phyloP scores from a whole-genome alignment of 1,140 invertebrate genomes.

The Aphaenogaster rudis region DNA sequence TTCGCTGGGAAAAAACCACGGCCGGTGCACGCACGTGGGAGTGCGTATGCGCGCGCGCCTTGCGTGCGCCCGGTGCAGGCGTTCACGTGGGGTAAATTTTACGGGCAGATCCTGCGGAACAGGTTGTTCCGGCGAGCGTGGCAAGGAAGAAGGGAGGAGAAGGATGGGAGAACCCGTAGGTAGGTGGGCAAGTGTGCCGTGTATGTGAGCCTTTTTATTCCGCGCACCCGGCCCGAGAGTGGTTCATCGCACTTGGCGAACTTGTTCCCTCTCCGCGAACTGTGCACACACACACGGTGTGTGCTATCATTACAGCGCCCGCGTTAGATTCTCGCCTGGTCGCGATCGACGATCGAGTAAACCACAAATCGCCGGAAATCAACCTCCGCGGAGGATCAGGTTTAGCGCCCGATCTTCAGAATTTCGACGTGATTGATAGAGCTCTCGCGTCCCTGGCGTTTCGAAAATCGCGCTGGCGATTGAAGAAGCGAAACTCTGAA shows the following conservation, averaged over 20 bases:
- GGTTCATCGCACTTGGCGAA: conserved; percentile 73
- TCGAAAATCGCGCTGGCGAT: not conserved
- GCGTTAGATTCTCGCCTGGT: conserved; percentile 23
- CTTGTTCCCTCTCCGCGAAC: conserved; percentile 30
- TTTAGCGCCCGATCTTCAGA: not conserved
- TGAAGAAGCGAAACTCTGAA: not conserved
- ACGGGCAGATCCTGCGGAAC: conserved; percentile 70
- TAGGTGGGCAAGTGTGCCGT: conserved; percentile 57
- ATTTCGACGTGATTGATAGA: conserved; percentile 19
- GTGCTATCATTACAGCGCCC: conserved; percentile 26
- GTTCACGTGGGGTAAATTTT: conserved; percentile 72
- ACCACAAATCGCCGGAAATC: conserved; percentile 47
- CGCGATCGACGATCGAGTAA: conserved; percentile 40
- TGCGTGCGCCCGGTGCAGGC: conserved; percentile 53
- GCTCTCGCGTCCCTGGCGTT: too few species aligned
- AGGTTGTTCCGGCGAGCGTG: conserved; percentile 71
- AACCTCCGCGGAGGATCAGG: not conserved
- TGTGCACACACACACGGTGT: not conserved
- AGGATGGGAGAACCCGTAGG: conserved; percentile 26
- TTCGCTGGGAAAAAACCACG: conserved; percentile 38
- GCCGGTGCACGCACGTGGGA: conserved; percentile 17
- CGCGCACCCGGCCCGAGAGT: conserved; percentile 36
- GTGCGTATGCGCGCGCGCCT: conserved; percentile 33
- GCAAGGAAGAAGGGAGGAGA: conserved; percentile 56
- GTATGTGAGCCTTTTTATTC: conserved; percentile 68